Evolutionary conservation across 2,797 vertebrate species (phyloP), one percentile per base, ranked within the genome.

Genomic region (Agapornis canus): DNA sequence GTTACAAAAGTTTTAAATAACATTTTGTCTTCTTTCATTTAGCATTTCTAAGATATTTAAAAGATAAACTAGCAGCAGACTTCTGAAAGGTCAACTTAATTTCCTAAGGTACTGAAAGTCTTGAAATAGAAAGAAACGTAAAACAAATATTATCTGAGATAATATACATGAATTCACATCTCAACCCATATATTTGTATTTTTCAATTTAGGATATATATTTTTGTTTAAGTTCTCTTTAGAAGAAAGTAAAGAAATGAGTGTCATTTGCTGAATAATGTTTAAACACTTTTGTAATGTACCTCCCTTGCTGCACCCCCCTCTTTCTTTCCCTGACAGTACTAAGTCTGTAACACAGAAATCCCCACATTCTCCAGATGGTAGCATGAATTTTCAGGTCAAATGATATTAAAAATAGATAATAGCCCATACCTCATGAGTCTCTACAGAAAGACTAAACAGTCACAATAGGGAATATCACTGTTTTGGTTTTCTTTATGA

Each of bases 371-470:
- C 96, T 97, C 97, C 98, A 98, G 98, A 98, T 97, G 98, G 97
- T 96, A 97, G 97, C 97, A 97, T 98, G 97, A 98, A 98, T 98
- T 98, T 98, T 98, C 98, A 98, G 98, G 98, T 98, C 98, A 98
- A 98, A 97, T 98, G 98, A 98, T 98, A 98, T 98, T 98, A 98
- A 98, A 98, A 98, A 97, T 98, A 98, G 98, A 98, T 98, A 98
- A 98, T 98, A 98, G 97, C 96, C 97, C 93, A 97, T 95, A 97
- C 96, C 97, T 97, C 97, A 95, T 78, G 97, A 98, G 96, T 97
- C 98, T 98, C 98, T 97, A 95, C 97, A 97, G 98, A 98, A 98
- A 99, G 99, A 99, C 99, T 99, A 99, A 99, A 99, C 99, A 99
- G 98, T 98, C 98, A 97, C 98, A 86, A 98, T 98, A 96, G 98